Evolutionary conservation across 2,113 vertebrate genomes (phyloP).

Genomic region (Pica pica): DNA sequence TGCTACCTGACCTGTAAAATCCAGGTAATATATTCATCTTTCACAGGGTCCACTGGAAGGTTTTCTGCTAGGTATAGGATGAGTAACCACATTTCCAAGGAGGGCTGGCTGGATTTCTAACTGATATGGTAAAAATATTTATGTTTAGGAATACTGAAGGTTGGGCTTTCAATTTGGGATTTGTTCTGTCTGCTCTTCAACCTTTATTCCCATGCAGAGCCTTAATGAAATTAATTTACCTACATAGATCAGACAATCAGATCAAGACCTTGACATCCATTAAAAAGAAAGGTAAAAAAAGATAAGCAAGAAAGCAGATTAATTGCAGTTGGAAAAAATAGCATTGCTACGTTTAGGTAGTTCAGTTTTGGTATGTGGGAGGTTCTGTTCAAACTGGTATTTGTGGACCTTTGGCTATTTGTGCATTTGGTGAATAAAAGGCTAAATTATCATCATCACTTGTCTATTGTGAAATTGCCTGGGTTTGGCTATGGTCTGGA

Average conservation of each 20-base stretch:
- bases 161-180: accelerated
- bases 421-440: not conserved
- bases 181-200: not conserved
- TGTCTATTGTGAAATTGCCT: not conserved
- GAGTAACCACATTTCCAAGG: not conserved
- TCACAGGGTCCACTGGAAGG: not conserved
- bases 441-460: not conserved
- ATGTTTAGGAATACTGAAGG: not conserved
- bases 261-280: not conserved
- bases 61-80: not conserved
- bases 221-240: not conserved
- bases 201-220: not conserved
- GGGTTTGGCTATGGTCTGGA: not conserved
- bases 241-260: not conserved
- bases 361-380: not conserved
- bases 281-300: not conserved
- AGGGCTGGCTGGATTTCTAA: not conserved
- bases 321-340: not conserved
- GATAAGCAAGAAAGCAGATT: not conserved
- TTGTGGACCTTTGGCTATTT: not conserved
- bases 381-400: not conserved
- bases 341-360: not conserved
- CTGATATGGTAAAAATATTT: not conserved
- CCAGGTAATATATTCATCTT: not conserved
- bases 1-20: not conserved